Evolutionary conservation across 2,888 invertebrate species (phyloP), one percentile per base, ranked within the genome.

Genomic region (Tipula unca): DNA sequence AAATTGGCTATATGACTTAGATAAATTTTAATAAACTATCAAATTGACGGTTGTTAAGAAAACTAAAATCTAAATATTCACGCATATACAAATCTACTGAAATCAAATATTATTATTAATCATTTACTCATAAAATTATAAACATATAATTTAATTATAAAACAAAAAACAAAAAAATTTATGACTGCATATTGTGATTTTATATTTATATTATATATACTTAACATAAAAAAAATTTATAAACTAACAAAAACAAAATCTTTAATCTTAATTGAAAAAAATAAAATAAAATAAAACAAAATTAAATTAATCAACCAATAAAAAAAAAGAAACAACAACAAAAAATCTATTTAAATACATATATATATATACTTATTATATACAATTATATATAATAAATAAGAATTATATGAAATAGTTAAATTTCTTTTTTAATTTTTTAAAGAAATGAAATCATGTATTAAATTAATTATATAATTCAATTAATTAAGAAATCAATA

Each of bases 121-220:
- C 69, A 39, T 36, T 36, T 84, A 39, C 39, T 84, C 36, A 20
- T 32, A 32, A 36, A 36, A 20, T 84, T 36, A 84, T 36, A 84
- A 20, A 83, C 32, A 82, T 3, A 83, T 35, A 83, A 83, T 32
- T 83, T 6, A 83, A 32, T 83, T n/a, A 83, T 32, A 32, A 83
- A 83, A 32, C 8, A n/a, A 82, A 20, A 13, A 69, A n/a, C 6
- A 69, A 69, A 82, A 82, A 32, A 82, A 82, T 82, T 83, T 83
- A 83, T 83, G 83, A 83, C 83, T 83, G 83, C 83, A 83, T 83
- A 83, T 83, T 83, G 83, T 83, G 83, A 83, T 83, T 83, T 83
- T 83, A 69, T 69, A 69, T 69, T 69, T 69, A 69, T 69, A 69
- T 69, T 25, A n/a, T 69, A 69, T 10, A 4, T 32, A 32, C 32